Conservation (phyloP, 2,113 vertebrate species). For the Lophotis ruficrista region DNA sequence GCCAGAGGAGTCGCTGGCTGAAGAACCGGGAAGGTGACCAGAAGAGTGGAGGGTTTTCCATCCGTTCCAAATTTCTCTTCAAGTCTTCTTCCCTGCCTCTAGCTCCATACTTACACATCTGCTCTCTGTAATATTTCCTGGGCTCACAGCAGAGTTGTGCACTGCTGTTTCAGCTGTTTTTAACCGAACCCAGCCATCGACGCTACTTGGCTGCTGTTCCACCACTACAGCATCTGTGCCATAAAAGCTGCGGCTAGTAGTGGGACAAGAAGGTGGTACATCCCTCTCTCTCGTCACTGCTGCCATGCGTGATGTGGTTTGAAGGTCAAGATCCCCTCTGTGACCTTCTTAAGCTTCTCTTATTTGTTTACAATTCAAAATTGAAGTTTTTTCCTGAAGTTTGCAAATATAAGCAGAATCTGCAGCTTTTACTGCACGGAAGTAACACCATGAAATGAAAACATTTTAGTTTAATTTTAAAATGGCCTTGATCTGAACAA, state of each 20-base stretch:
- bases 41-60: neutral
- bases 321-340: neutral
- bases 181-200: neutral
- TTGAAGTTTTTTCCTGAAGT: neutral
- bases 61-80: neutral
- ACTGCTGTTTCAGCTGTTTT: neutral
- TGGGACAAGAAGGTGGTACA: neutral
- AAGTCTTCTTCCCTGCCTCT: neutral
- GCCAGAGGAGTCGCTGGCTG: accelerated
- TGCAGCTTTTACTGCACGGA: neutral
- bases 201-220: neutral
- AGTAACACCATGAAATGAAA: neutral
- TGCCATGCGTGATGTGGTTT: neutral
- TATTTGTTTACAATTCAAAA: neutral
- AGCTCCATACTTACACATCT: neutral
- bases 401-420: neutral
- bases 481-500: neutral
- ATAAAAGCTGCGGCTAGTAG: neutral
- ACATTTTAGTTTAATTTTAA: neutral
- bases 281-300: neutral
- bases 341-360: neutral
- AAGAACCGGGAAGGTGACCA: neutral
- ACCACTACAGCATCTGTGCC: neutral
- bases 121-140: neutral
- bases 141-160: neutral